phyloP scores from a whole-genome alignment of 92 coral and sea anemone genomes.

The Epizoanthus fatuus region DNA sequence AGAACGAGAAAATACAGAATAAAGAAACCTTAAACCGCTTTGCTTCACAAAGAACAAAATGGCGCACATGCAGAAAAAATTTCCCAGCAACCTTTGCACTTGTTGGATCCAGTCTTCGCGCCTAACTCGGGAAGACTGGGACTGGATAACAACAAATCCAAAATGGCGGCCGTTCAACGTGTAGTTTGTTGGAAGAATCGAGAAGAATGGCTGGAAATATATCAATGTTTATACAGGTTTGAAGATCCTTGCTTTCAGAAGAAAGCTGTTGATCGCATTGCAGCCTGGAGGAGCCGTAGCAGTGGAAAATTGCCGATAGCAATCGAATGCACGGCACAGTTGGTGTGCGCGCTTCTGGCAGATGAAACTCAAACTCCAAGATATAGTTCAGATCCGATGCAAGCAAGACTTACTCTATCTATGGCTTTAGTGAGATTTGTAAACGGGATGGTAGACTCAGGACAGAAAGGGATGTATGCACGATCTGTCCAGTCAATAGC shows the following conservation, averaged over 20 bases:
- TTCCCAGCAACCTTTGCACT: slow-evolving; percentile 44
- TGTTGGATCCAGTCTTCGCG: slow-evolving; percentile 40
- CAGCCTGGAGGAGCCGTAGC: slow-evolving; percentile 95
- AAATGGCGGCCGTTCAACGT: slow-evolving; percentile 78
- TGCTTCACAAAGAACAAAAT: slow-evolving; percentile 39
- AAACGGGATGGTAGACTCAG: slow-evolving; percentile 91
- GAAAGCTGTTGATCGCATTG: slow-evolving; percentile 84
- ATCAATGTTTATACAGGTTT: slow-evolving; percentile 80
- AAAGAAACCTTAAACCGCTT: background rate
- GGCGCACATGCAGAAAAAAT: slow-evolving; percentile 60
- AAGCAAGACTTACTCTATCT: slow-evolving; percentile 68
- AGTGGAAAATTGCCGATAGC: slow-evolving; percentile 90
- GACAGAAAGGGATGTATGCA: slow-evolving; percentile 93
- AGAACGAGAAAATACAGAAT: background rate
- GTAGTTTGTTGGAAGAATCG: slow-evolving; percentile 91
- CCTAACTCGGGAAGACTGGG: background rate
- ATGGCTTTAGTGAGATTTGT: slow-evolving; percentile 98
- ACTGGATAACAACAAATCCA: background rate
- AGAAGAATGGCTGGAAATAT: slow-evolving; percentile 90
- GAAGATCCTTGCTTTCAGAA: slow-evolving; percentile 74
- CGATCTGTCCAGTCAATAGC: slow-evolving; percentile 96
- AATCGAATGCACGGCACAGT: slow-evolving; percentile 86
- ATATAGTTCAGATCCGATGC: slow-evolving; percentile 27
- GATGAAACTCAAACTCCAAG: background rate
- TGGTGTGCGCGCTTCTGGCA: slow-evolving; percentile 76